Percentiles rank a stretch among this genome's conserved stretches.
These are phyloP conservation scores for Cinclus mexicanus DNA, from an alignment of 2,113 vertebrate genomes.

Conservation along the genomic window DNA sequence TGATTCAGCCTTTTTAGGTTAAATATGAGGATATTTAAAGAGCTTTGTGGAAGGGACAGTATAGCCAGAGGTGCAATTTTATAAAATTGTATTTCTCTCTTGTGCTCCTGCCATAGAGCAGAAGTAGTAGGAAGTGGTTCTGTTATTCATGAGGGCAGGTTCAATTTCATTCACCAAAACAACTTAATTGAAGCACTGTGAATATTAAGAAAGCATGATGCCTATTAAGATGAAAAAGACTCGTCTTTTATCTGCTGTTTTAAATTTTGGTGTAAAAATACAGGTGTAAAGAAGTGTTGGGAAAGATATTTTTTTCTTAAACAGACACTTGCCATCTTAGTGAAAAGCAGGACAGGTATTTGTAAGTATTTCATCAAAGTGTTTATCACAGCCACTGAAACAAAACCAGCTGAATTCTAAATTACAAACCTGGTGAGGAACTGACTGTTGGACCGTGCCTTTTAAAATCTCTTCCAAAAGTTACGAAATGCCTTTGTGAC, in stretches of 20 bases:
- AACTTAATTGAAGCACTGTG: neutral
- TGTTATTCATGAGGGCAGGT: neutral
- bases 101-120: neutral
- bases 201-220: neutral
- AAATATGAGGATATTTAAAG: neutral
- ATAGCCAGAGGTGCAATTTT: neutral
- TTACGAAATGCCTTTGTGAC: neutral
- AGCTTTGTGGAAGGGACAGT: accelerated
- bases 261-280: neutral
- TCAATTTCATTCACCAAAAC: neutral
- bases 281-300: neutral
- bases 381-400: neutral
- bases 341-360: neutral
- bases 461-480: neutral
- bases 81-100: neutral
- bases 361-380: neutral
- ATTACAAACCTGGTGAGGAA: neutral
- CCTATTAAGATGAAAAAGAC: neutral
- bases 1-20: neutral
- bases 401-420: neutral
- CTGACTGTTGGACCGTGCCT: neutral
- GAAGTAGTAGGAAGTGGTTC: neutral
- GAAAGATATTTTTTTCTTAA: neutral
- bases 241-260: neutral
- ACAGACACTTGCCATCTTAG: neutral